Evolutionary conservation across 92 coral and sea anemone species (phyloP).

Genomic region (Diadumene lineata): DNA sequence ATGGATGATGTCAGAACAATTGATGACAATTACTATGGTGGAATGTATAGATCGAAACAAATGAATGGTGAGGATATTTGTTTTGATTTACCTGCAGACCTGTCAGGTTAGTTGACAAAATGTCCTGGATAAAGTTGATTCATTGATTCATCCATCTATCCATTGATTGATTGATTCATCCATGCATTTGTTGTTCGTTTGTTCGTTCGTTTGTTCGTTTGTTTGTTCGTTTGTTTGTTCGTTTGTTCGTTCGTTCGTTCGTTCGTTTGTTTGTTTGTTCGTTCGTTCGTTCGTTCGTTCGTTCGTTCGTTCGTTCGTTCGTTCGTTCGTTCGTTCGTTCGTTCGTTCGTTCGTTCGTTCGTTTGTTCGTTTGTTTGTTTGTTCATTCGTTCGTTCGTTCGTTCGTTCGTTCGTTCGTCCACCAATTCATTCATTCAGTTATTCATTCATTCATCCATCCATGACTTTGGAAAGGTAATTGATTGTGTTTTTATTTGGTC

Average conservation of each 20-base stretch:
- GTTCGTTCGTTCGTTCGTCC: neutral
- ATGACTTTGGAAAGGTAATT: no score
- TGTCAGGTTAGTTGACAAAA: conserved; percentile 19
- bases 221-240: neutral
- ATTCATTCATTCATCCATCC: no score
- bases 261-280: neutral
- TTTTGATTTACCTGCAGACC: conserved; percentile 42
- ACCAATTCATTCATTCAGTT: neutral
- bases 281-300: neutral
- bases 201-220: neutral
- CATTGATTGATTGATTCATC: neutral
- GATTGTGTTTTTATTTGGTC: neutral
- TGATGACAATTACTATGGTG: neutral
- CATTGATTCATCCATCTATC: neutral
- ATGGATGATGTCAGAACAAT: conserved; percentile 7
- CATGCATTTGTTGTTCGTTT: neutral
- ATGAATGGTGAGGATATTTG: conserved; percentile 18
- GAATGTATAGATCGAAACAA: neutral
- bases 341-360: neutral
- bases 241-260: neutral
- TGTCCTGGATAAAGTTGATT: neutral
- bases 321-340: neutral
- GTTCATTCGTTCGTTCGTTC: neutral
- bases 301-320: neutral
- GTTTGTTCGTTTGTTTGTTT: neutral